These are phyloP conservation scores for Ooceraea biroi DNA, from an alignment of 1,140 invertebrate genomes.

Conservation along the genomic window DNA sequence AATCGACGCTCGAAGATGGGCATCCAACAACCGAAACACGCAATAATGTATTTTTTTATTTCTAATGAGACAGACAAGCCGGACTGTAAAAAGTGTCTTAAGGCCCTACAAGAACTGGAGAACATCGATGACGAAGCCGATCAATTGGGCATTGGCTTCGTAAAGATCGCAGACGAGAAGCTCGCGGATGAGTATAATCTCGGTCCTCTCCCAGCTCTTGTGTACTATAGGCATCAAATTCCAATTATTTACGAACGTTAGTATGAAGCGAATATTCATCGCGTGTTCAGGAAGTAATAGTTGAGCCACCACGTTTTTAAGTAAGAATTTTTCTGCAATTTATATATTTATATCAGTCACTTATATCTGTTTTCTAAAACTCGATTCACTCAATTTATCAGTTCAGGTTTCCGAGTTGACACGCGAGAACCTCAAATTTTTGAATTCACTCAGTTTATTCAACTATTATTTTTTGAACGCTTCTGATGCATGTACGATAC, in stretches of 20 bases:
- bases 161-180: conserved; percentile 96
- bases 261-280: conserved; percentile 68
- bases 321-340: no score
- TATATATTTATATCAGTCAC: no score
- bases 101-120: conserved; percentile 95
- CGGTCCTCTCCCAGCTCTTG: conserved; percentile 94
- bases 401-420: no score
- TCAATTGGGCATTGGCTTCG: conserved; percentile 97
- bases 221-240: conserved; percentile 97
- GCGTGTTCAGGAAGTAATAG: no score
- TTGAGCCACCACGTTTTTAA: no score
- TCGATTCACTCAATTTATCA: no score
- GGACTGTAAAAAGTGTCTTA: conserved; percentile 96
- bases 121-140: conserved; percentile 99
- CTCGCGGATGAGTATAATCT: conserved; percentile 97
- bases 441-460: no score
- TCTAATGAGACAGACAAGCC: conserved; percentile 92
- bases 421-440: no score
- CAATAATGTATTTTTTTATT: conserved; percentile 77
- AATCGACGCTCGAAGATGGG: neutral
- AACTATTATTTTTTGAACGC: no score
- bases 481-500: no score
- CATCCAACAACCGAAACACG: conserved; percentile 8
- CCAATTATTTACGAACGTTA: conserved; percentile 97
- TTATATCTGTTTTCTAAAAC: no score